phyloP scores from a whole-genome alignment of 2,113 vertebrate genomes.

The Cyanoderma ruficeps region DNA sequence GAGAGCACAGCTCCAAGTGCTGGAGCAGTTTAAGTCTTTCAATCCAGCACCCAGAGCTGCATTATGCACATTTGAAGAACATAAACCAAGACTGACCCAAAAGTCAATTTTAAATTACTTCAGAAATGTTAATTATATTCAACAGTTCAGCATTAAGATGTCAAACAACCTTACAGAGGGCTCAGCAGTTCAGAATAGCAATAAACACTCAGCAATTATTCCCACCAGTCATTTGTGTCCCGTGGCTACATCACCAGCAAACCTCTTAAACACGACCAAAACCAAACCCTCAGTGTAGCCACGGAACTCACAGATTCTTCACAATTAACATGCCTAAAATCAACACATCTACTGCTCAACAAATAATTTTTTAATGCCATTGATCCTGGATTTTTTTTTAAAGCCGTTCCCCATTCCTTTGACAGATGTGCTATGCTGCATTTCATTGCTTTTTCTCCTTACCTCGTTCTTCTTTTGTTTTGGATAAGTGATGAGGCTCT shows the following conservation, averaged over 20 bases:
- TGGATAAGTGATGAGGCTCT: constrained; percentile 75
- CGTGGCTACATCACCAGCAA: background rate
- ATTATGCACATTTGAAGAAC: background rate
- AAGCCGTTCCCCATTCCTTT: constrained; percentile 61
- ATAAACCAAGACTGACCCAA: background rate
- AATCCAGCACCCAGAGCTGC: background rate
- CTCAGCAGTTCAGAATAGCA: background rate
- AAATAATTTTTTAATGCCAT: constrained; percentile 74
- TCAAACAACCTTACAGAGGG: background rate
- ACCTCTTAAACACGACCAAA: background rate
- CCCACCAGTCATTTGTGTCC: background rate
- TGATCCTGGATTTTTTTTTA: constrained; percentile 62
- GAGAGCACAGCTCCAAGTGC: background rate
- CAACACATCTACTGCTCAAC: constrained; percentile 47
- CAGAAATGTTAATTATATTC: constrained; percentile 26
- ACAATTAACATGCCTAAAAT: constrained; percentile 58
- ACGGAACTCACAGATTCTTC: background rate
- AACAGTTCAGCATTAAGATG: background rate
- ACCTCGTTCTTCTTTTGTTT: constrained; percentile 75
- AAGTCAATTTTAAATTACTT: background rate
- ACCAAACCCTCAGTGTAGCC: background rate
- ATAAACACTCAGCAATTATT: background rate
- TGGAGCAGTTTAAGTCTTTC: background rate
- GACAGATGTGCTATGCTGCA: constrained; percentile 74
- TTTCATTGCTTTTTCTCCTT: constrained; percentile 78